These are phyloP conservation scores for Pterois miles DNA, from an alignment of 2,797 vertebrate genomes.

Conservation along the genomic window DNA sequence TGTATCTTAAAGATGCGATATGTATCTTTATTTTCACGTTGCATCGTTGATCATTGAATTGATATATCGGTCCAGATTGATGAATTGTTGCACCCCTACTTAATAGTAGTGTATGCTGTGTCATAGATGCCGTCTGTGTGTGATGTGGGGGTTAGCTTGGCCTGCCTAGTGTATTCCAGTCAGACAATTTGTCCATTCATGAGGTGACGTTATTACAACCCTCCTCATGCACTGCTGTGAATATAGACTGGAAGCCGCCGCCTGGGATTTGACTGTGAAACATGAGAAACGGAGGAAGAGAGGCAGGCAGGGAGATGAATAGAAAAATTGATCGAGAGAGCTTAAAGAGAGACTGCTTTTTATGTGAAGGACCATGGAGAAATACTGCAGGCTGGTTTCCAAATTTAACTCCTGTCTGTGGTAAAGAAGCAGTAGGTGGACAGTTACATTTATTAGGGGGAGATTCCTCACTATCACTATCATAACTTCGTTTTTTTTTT, in stretches of 20 bases:
- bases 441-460: constrained; percentile 1
- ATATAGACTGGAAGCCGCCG: constrained; percentile 52
- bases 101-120: not conserved
- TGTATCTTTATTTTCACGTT: too few species aligned
- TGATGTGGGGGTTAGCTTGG: constrained; percentile 18
- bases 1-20: too few species aligned
- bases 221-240: constrained; percentile 47
- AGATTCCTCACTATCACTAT: constrained; percentile 25
- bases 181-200: constrained; percentile 73
- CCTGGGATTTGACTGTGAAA: constrained; percentile 68
- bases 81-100: too few species aligned
- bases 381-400: constrained; percentile 30
- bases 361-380: constrained; percentile 39
- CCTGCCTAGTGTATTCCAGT: constrained; percentile 50
- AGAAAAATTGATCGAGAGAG: constrained; percentile 64
- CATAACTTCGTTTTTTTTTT: constrained; percentile 26
- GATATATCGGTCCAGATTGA: too few species aligned
- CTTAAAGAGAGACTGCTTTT: constrained; percentile 54
- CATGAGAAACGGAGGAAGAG: constrained; percentile 53
- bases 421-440: constrained; percentile 20
- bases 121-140: not conserved
- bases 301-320: constrained; percentile 49
- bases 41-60: too few species aligned
- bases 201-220: constrained; percentile 66
- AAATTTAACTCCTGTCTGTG: constrained; percentile 37